Evolutionary conservation across 2,888 invertebrate genomes (phyloP), one percentile per base, ranked within the genome.

Genomic region (Lasioglossum calceatum): DNA sequence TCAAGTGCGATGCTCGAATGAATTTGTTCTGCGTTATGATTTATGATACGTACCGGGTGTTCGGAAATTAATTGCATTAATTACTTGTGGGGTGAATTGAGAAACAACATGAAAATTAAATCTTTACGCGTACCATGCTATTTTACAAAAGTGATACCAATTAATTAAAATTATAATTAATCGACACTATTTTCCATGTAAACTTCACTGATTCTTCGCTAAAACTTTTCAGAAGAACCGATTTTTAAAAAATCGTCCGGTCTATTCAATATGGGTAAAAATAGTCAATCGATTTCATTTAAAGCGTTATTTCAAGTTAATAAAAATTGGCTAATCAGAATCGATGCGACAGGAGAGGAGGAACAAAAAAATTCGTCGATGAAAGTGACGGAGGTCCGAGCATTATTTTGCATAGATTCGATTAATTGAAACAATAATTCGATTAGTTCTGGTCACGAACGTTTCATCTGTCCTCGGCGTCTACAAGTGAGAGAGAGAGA

Each of bases 361-460:
- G 32, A 1, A 12, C 61, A 1, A 27, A 32, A 61, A 32, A 61
- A 32, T 32, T 61, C 61, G 5, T 16, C 61, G 61, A 61, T 27
- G 67, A 36, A 67, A 67, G 7, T 67, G 8, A 36, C 67, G 32
- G 19, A 16, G 7, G 67, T 14, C 7, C 32, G 67, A 19, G 36
- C 67, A 16, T 67, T 32, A 36, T 67, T 67, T 67, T 67, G 7
- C 67, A 32, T 32, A 36, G 67, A 67, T 19, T 36, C 67, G 16
- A 39, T 67, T 67, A 67, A 67, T 39, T 8, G 36, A 8, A 67
- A 67, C 8, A 19, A 36, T 36, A 67, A 36, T 39, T 67, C 23
- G 36, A 67, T 67, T 67, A 32, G 67, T 58, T n/a, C 58, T n/a
- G 58, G 58, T 23, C 58, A n/a, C 58, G 58, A n/a, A 58, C n/a